Base-by-base conservation (phyloP, 2,113 vertebrate genomes). In the Actenoides hombroni region DNA sequence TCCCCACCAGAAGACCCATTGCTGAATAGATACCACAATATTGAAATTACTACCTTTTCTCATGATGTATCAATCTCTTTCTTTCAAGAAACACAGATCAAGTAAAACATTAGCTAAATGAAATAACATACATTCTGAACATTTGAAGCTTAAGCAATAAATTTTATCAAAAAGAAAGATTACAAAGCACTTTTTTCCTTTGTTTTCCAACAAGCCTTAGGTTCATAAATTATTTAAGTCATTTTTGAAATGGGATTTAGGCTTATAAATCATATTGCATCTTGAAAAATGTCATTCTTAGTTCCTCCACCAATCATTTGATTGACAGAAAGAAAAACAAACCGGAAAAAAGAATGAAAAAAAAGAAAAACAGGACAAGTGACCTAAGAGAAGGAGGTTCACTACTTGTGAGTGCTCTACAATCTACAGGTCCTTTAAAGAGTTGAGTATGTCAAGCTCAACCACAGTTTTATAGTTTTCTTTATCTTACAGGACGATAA, bases 61-160 rank as follows among this genome's bases (percentile, higher is more conserved):
- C 42, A 46, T n/a, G 42, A 48, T 53, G 44, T 53, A 83, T 73
- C 70, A 87, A n/a, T 10, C 87, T 26, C n/a, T 54, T 64, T 64
- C 51, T 61, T 46, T 65, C 79, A 77, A 61, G 63, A 69, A 90
- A 56, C 13, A 49, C 13, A 86, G 40, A 83, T 65, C 54, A 93
- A 65, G 20, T 19, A 67, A 88, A 96, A 65, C 59, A 81, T 88
- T 83, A 90, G 28, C 59, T 91, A 94, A 91, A 76, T 92, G 35
- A 95, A 95, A 64, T 14, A 76, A 88, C 16, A 83, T 11, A 78
- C 5, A 60, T 49, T 13, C 65, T 25, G 16, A 83, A 70, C 8
- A 39, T 9, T 44, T 42, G 6, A 63, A 90, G 40, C 31, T 51
- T 65, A 60, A 17, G 39, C 26, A 88, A 51, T 71, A 90, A 42